phyloP scores from a whole-genome alignment of 2,797 vertebrate species.

The Avahi laniger region DNA sequence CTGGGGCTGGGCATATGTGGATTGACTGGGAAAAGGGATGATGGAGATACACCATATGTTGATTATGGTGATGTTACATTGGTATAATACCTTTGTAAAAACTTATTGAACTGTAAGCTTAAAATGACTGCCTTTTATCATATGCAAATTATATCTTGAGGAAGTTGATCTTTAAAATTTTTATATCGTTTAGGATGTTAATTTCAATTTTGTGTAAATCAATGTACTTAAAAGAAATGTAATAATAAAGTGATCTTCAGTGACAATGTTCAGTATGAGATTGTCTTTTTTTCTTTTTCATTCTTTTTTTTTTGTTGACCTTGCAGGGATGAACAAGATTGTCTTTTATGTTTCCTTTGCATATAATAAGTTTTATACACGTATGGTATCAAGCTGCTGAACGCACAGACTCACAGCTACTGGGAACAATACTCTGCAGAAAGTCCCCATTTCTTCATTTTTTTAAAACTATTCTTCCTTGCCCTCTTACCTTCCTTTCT shows the following conservation, averaged over 20 bases:
- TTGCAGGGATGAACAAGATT: no score
- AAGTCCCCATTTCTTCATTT: background rate
- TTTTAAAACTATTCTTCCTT: background rate
- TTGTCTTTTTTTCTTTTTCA: background rate
- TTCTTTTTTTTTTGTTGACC: background rate
- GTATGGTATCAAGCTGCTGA: background rate
- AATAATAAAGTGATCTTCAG: background rate
- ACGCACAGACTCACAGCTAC: background rate
- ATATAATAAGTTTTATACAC: background rate
- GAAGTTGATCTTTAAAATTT: background rate
- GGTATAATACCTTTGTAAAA: background rate
- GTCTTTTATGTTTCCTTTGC: background rate
- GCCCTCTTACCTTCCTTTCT: background rate
- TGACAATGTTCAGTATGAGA: background rate
- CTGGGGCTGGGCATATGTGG: background rate
- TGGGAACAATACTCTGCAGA: background rate
- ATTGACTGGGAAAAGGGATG: background rate
- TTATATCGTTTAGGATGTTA: background rate
- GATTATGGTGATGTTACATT: background rate
- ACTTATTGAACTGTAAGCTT: background rate
- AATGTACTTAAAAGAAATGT: conserved; percentile 22
- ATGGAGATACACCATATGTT: background rate
- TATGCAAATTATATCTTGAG: background rate
- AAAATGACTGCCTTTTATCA: background rate
- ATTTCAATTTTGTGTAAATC: background rate